These are phyloP conservation scores for Drosophila lowei DNA, from an alignment of 1,140 invertebrate genomes.

Conservation along the genomic window DNA sequence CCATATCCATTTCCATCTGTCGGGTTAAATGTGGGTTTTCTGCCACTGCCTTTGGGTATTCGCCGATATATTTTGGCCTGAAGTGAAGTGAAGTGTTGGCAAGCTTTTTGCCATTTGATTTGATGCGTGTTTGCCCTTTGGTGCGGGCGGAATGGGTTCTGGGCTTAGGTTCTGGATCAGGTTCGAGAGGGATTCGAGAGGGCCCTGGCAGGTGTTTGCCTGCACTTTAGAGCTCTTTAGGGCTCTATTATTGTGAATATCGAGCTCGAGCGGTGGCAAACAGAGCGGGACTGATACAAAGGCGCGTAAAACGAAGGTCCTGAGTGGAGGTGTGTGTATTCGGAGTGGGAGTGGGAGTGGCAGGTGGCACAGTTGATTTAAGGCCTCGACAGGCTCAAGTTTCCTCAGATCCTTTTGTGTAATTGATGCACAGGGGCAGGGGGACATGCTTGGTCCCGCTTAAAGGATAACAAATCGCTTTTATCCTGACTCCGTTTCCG, in stretches of 20 bases:
- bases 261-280: constrained; percentile 22
- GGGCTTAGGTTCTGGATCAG: too few relatives aligned
- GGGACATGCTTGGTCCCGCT: constrained; percentile 20
- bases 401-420: constrained; percentile 56
- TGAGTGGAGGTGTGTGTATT: background rate
- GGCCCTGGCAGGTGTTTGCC: constrained; percentile 37
- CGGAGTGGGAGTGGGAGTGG: constrained; percentile 5
- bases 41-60: constrained; percentile 5
- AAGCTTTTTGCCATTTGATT: constrained; percentile 58
- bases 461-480: constrained; percentile 74
- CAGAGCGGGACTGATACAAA: constrained; percentile 2
- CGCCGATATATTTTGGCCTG: background rate
- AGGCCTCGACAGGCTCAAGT: constrained; percentile 46
- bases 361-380: constrained; percentile 63
- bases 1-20: constrained; percentile 32
- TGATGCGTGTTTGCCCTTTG: constrained; percentile 40
- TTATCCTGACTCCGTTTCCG: constrained; percentile 50
- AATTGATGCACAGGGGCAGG: constrained; percentile 42
- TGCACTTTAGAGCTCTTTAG: constrained; percentile 74
- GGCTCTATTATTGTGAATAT: constrained; percentile 71
- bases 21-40: constrained; percentile 49
- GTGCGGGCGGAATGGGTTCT: background rate
- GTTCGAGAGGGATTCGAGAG: constrained; percentile 7
- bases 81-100: constrained; percentile 43
- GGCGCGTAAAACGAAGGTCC: constrained; percentile 3